Conservation (phyloP, 2,888 invertebrate genomes). For the Coenonympha arcania region DNA sequence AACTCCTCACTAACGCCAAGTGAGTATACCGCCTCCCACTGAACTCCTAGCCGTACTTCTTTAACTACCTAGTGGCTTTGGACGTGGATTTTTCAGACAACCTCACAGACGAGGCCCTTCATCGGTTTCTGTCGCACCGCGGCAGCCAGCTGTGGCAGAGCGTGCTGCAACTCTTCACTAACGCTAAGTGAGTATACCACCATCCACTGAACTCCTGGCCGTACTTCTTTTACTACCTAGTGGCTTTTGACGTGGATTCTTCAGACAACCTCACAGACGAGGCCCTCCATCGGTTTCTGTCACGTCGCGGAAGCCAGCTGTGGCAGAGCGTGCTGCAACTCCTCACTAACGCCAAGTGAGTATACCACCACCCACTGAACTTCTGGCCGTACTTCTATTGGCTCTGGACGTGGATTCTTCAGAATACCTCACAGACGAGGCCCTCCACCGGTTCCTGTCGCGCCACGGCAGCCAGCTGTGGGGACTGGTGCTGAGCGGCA, state of each 20-base stretch:
- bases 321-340: slow-evolving; percentile 97
- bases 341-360: slow-evolving; percentile 90
- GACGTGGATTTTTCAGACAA: no score
- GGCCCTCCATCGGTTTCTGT: slow-evolving; percentile 91
- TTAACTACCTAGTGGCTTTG: no score
- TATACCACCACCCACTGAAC: no score
- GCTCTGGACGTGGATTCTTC: slow-evolving; percentile 92
- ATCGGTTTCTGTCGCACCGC: slow-evolving; percentile 92
- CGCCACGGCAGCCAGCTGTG: slow-evolving; percentile 91
- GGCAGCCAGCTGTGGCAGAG: slow-evolving; percentile 91
- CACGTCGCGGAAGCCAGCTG: slow-evolving; percentile 91
- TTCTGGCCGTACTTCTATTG: no score
- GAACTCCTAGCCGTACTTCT: no score
- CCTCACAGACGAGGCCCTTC: slow-evolving; percentile 90
- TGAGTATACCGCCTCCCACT: no score
- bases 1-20: slow-evolving; percentile 93
- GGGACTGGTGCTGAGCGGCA: slow-evolving; percentile 92
- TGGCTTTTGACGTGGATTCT: no score
- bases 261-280: slow-evolving; percentile 91
- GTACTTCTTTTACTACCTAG: no score
- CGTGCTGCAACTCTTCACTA: slow-evolving; percentile 93
- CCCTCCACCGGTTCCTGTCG: slow-evolving; percentile 92
- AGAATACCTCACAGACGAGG: slow-evolving; percentile 95
- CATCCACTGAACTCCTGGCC: no score
- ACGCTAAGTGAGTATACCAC: slow-evolving; percentile 92